Conservation (phyloP, 2,888 invertebrate genomes). For the Bimastos eiseni region DNA sequence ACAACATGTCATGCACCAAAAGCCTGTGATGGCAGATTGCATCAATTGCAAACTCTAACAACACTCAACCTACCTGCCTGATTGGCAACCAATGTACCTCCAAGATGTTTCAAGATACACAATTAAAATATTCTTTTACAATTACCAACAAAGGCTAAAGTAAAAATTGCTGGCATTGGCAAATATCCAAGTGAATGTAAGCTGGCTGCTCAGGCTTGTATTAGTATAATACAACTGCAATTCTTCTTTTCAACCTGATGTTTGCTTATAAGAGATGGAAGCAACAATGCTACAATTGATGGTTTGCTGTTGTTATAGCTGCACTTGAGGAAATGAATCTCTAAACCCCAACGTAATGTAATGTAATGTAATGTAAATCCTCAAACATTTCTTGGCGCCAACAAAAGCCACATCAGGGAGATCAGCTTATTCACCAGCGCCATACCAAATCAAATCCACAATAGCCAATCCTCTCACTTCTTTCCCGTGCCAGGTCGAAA, state of each 20-base stretch:
- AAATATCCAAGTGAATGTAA: background rate
- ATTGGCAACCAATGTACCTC: too few relatives aligned
- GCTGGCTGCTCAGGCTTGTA: background rate
- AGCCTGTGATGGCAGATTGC: background rate
- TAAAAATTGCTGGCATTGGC: background rate
- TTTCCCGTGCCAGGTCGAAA: too few relatives aligned
- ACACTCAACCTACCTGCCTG: too few relatives aligned
- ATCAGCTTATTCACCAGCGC: too few relatives aligned
- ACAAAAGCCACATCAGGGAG: too few relatives aligned
- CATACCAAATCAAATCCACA: too few relatives aligned
- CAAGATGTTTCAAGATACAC: too few relatives aligned
- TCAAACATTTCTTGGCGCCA: too few relatives aligned
- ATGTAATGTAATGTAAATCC: too few relatives aligned
- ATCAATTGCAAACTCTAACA: background rate
- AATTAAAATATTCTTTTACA: too few relatives aligned
- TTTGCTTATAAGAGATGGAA: background rate
- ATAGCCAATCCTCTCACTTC: too few relatives aligned
- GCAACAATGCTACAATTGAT: background rate
- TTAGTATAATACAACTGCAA: background rate
- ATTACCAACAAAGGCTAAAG: background rate
- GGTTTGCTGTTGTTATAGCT: background rate
- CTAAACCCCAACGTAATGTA: too few relatives aligned
- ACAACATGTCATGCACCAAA: background rate
- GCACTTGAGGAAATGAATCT: background rate
- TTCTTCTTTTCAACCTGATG: background rate